Conservation (phyloP, 2,797 vertebrate genomes). For the Crocodylus rhombifer region DNA sequence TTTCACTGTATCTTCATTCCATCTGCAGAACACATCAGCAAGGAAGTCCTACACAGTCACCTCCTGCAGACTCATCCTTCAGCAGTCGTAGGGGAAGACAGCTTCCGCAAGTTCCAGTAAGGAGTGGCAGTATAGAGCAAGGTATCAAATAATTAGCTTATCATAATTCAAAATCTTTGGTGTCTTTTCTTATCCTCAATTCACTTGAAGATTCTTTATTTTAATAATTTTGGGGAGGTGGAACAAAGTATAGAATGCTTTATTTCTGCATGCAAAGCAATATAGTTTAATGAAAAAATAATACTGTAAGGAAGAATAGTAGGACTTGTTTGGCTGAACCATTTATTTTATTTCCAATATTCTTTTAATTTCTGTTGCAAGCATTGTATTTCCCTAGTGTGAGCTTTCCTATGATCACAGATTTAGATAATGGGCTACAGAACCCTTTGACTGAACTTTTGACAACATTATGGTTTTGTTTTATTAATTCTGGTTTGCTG, state of each 20-base stretch:
- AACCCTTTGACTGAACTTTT: neutral
- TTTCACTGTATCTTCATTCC: conserved; percentile 42
- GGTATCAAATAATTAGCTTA: conserved; percentile 84
- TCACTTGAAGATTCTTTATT: neutral
- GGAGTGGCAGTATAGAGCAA: conserved; percentile 95
- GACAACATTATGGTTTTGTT: neutral
- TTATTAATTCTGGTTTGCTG: neutral
- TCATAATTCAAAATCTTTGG: conserved; percentile 61
- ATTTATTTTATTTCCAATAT: conserved; percentile 19
- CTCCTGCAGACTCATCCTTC: conserved; percentile 86
- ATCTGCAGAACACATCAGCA: conserved; percentile 86
- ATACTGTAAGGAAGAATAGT: neutral
- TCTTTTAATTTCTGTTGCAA: neutral
- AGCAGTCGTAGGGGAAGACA: conserved; percentile 92
- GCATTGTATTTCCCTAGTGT: neutral
- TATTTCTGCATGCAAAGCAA: conserved; percentile 10
- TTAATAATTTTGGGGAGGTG: neutral
- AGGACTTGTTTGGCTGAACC: neutral
- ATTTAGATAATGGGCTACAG: neutral
- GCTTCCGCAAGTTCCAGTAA: conserved; percentile 94
- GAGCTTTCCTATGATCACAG: neutral
- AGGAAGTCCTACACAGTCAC: conserved; percentile 85
- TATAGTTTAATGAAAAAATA: neutral
- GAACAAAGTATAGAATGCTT: neutral
- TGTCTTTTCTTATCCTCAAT: conserved; percentile 39